A percentile compares a stretch with the other conserved stretches of the same genome.
Evolutionary conservation across 2,888 invertebrate species (phyloP).

Genomic region (Caenorhabditis sp.): DNA sequence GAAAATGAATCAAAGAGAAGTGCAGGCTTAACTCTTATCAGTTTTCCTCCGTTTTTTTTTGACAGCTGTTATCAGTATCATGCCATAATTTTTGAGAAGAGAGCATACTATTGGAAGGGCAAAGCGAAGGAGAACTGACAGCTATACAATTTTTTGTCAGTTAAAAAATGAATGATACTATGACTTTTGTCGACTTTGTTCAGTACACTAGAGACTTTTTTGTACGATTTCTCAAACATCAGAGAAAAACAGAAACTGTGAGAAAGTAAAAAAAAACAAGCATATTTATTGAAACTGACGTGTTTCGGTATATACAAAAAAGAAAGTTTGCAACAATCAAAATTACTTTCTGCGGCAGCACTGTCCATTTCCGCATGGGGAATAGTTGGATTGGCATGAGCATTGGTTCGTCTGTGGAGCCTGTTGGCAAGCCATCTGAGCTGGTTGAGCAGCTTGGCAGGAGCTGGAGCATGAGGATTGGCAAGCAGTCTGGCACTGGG

Average conservation of each 20-base stretch:
- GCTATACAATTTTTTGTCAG: not conserved
- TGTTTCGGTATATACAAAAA: conserved; percentile 51
- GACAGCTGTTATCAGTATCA: conserved; percentile 12
- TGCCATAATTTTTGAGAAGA: not conserved
- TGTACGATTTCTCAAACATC: not conserved
- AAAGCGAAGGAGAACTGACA: not conserved
- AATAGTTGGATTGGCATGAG: conserved; percentile 51
- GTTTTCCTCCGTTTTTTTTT: not conserved
- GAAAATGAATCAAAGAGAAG: not conserved
- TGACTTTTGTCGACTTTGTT: too few species aligned
- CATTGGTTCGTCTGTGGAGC: conserved; percentile 45
- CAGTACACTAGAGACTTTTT: too few species aligned
- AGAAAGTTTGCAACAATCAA: not conserved
- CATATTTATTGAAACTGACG: conserved; percentile 14
- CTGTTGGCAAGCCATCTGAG: conserved; percentile 64
- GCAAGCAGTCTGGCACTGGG: conserved; percentile 59
- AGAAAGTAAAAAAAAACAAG: not conserved
- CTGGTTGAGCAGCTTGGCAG: conserved; percentile 63
- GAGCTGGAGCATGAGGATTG: conserved; percentile 63
- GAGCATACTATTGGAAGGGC: not conserved
- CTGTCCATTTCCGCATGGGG: conserved; percentile 50
- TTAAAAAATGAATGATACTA: too few species aligned
- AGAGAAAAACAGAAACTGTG: not conserved
- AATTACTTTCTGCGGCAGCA: conserved; percentile 54
- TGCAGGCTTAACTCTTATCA: not conserved